These are phyloP conservation scores for Pachyseris speciosa DNA, from an alignment of 64 coral and sea anemone genomes.

Conservation along the genomic window DNA sequence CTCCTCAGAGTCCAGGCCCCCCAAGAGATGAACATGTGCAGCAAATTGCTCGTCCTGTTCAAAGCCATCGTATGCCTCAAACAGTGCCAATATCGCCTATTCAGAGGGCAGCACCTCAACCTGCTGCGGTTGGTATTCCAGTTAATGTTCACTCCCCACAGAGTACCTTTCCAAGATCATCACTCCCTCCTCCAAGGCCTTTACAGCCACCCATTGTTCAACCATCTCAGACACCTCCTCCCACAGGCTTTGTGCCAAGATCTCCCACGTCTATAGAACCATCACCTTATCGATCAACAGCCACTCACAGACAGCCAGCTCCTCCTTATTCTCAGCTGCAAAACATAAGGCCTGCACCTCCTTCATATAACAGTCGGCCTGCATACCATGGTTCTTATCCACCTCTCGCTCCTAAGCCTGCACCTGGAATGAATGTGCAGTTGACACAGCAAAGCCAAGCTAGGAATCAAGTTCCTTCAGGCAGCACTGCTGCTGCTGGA, in stretches of 20 bases:
- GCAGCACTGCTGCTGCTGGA: neutral
- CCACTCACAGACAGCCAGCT: neutral
- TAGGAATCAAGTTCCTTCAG: neutral
- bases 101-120: neutral
- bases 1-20: neutral
- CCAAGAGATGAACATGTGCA: neutral
- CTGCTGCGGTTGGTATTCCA: neutral
- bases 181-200: neutral
- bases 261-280: neutral
- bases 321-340: slow-evolving; percentile 33
- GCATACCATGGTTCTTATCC: neutral
- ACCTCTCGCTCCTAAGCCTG: slow-evolving; percentile 42
- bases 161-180: neutral
- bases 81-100: neutral
- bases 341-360: neutral
- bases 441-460: neutral
- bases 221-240: slow-evolving; percentile 17
- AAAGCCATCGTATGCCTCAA: neutral
- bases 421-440: slow-evolving; percentile 49
- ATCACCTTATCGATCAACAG: slow-evolving; percentile 1
- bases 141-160: neutral
- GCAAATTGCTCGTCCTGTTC: neutral
- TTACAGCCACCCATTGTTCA: neutral
- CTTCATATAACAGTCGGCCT: slow-evolving; percentile 21
- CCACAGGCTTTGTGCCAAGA: slow-evolving; percentile 29